phyloP scores from a whole-genome alignment of 2,888 invertebrate species.

The Ochlodes sylvanus region DNA sequence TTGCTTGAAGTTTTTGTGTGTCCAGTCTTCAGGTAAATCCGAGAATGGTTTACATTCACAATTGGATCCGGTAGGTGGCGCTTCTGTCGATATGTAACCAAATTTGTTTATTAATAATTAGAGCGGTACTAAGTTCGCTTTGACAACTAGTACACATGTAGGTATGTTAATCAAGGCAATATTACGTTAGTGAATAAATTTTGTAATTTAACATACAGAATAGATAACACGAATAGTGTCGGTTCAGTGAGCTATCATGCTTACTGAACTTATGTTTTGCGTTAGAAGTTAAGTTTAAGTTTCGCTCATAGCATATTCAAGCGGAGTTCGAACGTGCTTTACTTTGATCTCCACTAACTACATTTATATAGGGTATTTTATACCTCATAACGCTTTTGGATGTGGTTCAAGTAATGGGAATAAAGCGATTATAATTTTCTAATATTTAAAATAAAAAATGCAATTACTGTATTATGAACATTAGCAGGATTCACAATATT shows the following conservation, averaged over 20 bases:
- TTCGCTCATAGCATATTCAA: constrained; percentile 34
- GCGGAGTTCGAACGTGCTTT: constrained; percentile 26
- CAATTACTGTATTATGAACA: too few species aligned
- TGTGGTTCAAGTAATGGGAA: neutral
- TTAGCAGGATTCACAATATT: too few species aligned
- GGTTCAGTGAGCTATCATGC: neutral
- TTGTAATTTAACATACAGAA: neutral
- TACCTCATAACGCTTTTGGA: constrained; percentile 25
- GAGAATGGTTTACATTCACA: too few species aligned
- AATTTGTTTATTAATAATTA: too few species aligned
- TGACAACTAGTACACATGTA: too few species aligned
- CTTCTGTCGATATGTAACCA: too few species aligned
- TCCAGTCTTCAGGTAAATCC: too few species aligned
- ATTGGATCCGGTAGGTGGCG: too few species aligned
- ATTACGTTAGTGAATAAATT: neutral
- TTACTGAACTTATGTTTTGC: constrained; percentile 17
- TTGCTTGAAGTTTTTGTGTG: too few species aligned
- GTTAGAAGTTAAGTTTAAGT: constrained; percentile 17
- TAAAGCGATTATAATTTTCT: constrained; percentile 1
- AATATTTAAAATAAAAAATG: too few species aligned
- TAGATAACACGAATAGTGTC: neutral
- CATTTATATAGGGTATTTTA: constrained; percentile 35
- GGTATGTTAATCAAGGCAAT: too few species aligned
- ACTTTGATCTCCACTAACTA: constrained; percentile 35
- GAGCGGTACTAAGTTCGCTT: too few species aligned